phyloP scores from a whole-genome alignment of 2,797 vertebrate species.

The Onychomys leucogaster region DNA sequence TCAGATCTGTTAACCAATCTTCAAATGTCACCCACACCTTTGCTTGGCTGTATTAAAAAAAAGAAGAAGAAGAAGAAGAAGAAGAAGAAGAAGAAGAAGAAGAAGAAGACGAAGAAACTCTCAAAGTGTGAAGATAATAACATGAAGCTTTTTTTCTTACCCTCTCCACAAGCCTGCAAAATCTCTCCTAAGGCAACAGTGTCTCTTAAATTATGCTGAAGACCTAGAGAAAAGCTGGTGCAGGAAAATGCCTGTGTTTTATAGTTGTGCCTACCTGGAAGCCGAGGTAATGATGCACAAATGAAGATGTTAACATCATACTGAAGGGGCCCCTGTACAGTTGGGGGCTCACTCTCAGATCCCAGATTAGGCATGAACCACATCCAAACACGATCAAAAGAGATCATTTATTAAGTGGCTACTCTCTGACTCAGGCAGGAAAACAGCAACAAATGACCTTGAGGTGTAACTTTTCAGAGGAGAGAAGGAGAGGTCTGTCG shows the following conservation, averaged over 20 bases:
- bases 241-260: background rate
- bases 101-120: too few relatives aligned
- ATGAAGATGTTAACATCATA: background rate
- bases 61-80: too few relatives aligned
- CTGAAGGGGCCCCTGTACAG: background rate
- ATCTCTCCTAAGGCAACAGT: background rate
- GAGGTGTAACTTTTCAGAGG: background rate
- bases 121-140: slow-evolving; percentile 69
- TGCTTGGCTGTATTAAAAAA: slow-evolving; percentile 55
- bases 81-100: too few relatives aligned
- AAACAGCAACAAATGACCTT: background rate
- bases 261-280: background rate
- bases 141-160: slow-evolving; percentile 45
- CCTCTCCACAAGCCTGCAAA: slow-evolving; percentile 41
- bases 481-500: background rate
- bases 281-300: background rate
- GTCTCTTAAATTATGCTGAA: background rate
- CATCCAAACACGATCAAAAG: background rate
- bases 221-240: background rate
- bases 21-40: slow-evolving; percentile 78
- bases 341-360: background rate
- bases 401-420: background rate
- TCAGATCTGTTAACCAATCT: slow-evolving; percentile 66
- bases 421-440: background rate
- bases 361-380: background rate